These are phyloP conservation scores for Aldabrachelys gigantea DNA, from an alignment of 2,113 vertebrate genomes.

Conservation along the genomic window DNA sequence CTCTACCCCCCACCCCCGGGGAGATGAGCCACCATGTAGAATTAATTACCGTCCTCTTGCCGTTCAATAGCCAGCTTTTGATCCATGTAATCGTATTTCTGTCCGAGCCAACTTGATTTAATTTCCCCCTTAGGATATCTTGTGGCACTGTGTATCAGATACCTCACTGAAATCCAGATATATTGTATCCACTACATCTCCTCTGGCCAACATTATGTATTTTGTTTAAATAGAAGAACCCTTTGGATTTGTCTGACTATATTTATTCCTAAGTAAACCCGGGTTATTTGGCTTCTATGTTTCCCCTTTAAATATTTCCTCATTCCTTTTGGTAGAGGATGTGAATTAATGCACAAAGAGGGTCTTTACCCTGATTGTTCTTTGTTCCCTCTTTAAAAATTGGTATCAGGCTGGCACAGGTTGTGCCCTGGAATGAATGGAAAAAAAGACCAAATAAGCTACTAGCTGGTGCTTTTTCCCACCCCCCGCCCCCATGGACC, in stretches of 20 bases:
- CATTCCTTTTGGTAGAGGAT: not conserved
- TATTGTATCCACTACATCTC: fast-evolving
- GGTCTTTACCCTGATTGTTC: not conserved
- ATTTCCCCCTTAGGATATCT: slow-evolving; percentile 43
- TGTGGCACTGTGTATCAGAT: not conserved
- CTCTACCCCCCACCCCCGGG: slow-evolving; percentile 15
- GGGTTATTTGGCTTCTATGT: fast-evolving
- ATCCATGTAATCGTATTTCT: slow-evolving; percentile 55
- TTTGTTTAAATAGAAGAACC: not conserved
- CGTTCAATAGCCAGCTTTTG: slow-evolving; percentile 50
- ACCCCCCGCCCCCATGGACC: not conserved
- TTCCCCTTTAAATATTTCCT: not conserved
- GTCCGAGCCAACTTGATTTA: slow-evolving; percentile 52
- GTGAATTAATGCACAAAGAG: not conserved
- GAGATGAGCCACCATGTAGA: not conserved
- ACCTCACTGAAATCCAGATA: not conserved
- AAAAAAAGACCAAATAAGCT: too few species aligned
- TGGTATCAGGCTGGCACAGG: too few species aligned
- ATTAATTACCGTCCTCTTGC: slow-evolving; percentile 60
- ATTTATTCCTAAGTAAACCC: not conserved
- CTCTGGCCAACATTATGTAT: not conserved
- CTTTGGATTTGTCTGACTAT: not conserved
- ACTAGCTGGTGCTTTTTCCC: too few species aligned
- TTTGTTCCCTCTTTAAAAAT: not conserved
- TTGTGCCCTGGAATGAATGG: too few species aligned